Percentiles rank a stretch among this genome's conserved stretches.
Conservation (phyloP, 2,888 invertebrate genomes). For the Dryococelus australis region DNA sequence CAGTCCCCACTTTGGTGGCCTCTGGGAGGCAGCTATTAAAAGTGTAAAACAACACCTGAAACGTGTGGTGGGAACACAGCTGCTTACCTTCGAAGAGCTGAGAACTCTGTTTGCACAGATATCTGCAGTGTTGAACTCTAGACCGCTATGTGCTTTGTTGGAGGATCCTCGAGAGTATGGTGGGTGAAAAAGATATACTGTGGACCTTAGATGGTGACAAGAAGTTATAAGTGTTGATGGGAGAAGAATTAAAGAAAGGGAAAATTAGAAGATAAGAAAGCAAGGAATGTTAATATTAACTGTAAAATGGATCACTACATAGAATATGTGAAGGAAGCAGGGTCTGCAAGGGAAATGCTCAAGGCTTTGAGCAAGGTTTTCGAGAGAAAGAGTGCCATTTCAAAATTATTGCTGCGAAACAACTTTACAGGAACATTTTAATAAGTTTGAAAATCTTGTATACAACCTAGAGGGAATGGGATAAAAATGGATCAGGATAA, state of each 20-base stretch:
- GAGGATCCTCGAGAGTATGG: no score
- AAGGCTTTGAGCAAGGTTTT: background rate
- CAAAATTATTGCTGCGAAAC: background rate
- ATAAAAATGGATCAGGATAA: background rate
- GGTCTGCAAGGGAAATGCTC: background rate
- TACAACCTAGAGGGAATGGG: background rate
- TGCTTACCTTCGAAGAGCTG: no score
- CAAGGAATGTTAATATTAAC: background rate
- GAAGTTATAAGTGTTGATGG: background rate
- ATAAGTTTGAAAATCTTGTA: background rate
- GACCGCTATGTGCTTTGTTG: no score
- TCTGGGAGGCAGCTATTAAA: no score
- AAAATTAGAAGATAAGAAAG: background rate
- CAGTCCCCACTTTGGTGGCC: no score
- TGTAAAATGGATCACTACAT: background rate
- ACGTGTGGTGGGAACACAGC: no score
- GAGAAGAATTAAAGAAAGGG: background rate
- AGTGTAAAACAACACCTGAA: no score
- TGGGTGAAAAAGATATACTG: background rate
- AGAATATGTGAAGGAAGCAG: background rate
- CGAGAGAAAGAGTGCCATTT: background rate
- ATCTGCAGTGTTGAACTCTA: no score
- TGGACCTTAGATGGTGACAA: background rate
- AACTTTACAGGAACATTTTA: conserved; percentile 16
- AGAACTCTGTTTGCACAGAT: no score